phyloP scores from a whole-genome alignment of 1,140 invertebrate genomes.

The Rhopalosiphum maidis region DNA sequence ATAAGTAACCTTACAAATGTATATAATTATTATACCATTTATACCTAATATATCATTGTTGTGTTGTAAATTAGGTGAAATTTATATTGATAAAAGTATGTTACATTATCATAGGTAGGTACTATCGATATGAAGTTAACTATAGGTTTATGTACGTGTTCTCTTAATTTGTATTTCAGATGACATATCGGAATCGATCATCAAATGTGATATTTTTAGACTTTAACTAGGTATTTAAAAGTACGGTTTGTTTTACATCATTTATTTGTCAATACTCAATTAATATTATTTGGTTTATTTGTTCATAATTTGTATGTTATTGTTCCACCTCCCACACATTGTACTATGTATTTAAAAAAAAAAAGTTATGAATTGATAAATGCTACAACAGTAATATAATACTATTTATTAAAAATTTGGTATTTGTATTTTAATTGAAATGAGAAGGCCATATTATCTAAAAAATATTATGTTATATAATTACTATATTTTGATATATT shows the following conservation, averaged over 20 bases:
- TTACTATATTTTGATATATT: not conserved
- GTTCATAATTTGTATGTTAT: too few species aligned
- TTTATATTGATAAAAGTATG: too few species aligned
- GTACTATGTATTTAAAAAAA: not conserved
- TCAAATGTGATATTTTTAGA: not conserved
- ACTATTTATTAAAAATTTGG: not conserved
- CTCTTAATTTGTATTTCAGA: too few species aligned
- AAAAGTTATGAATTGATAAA: not conserved
- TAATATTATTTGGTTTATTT: not conserved
- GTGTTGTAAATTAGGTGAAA: too few species aligned
- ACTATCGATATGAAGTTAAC: too few species aligned
- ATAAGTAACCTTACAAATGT: too few species aligned
- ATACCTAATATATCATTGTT: too few species aligned
- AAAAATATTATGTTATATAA: not conserved
- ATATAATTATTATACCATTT: too few species aligned
- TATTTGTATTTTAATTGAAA: not conserved
- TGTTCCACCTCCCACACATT: not conserved
- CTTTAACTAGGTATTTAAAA: not conserved
- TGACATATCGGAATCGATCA: not conserved
- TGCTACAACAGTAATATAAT: not conserved
- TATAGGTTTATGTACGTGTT: too few species aligned
- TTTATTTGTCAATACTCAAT: not conserved
- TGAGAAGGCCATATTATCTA: not conserved
- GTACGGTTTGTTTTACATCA: not conserved
- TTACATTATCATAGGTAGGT: too few species aligned